Evolutionary conservation across 2,797 vertebrate genomes (phyloP), one percentile per base, ranked within the genome.

Genomic region (Neosilurus mollespiculum): DNA sequence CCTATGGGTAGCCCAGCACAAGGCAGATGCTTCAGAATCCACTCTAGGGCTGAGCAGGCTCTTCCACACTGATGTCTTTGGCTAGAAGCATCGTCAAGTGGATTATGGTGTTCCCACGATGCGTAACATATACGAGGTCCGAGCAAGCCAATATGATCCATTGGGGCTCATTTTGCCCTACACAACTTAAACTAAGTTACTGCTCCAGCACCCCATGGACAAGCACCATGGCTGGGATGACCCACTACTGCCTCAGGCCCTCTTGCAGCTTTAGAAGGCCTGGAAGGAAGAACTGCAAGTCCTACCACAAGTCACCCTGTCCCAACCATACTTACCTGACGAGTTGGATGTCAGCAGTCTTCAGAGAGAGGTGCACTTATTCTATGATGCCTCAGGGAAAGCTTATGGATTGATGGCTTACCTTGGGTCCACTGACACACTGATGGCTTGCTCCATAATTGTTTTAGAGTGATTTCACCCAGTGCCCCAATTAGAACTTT

Each of bases 331-430:
- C 53, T 30, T 30, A 54, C 53, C 53, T 10, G 14, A 10, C 9
- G 9, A 54, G 14, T 10, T 54, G 14, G 30, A 30, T 30, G 1
- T 30, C 30, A 30, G 30, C 30, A 30, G 30, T 30, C 30, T 30
- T 30, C 30, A 30, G 30, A 30, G 30, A 30, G 30, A 30, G 30
- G 30, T 30, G 30, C 2, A 30, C 30, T 14, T 83, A 0, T 78
- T 83, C n/a, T 37, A 72, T 10, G 62, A 67, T 16, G 14, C 72
- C 4, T 76, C 71, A 1, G 71, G 76, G 20, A 43, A n/a, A 11
- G 81, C 61, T 3, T 82, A 66, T 56, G 61, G 73, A n/a, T 76
- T 18, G n/a, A 71, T 83, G 14, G 81, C 62, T 10, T 67, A 77
- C 8, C 62, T 77, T 14, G 9, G 4, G 20, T n/a, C 58, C 30